Percentiles rank a stretch among this genome's conserved stretches.
phyloP scores from a whole-genome alignment of 2,888 invertebrate genomes.

The Glyphotaelius pellucidus region DNA sequence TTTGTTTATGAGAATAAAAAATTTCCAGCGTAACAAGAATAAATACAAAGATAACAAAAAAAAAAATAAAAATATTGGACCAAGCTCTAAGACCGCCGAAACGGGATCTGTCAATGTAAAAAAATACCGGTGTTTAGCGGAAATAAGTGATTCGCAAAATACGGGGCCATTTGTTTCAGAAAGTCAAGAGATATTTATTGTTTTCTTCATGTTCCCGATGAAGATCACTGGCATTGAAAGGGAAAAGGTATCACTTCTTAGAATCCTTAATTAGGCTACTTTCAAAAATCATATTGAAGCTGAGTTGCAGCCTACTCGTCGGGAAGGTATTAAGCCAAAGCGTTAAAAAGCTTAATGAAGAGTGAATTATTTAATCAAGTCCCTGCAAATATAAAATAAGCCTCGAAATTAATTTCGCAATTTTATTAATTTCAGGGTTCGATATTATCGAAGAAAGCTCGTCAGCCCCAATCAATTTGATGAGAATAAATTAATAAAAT shows the following conservation, averaged over 20 bases:
- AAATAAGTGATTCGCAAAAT: too few relatives aligned
- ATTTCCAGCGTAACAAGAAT: too few relatives aligned
- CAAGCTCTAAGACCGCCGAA: too few relatives aligned
- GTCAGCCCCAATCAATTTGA: conserved; percentile 11
- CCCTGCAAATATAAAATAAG: not conserved
- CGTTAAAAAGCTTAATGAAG: conserved; percentile 2
- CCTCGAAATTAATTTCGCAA: not conserved
- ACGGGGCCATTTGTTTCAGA: too few relatives aligned
- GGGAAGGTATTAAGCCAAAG: not conserved
- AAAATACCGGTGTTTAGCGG: too few relatives aligned
- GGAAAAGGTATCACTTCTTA: not conserved
- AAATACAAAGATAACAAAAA: too few relatives aligned
- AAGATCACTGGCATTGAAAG: too few relatives aligned
- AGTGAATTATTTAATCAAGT: not conserved
- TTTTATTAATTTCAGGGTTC: not conserved
- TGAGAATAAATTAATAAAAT: conserved; percentile 35
- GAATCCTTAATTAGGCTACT: not conserved
- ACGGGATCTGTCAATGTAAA: too few relatives aligned
- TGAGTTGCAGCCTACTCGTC: not conserved
- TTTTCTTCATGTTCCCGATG: too few relatives aligned
- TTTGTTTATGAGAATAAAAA: too few relatives aligned
- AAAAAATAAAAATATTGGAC: too few relatives aligned
- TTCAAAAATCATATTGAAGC: not conserved
- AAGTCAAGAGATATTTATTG: too few relatives aligned
- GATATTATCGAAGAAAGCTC: not conserved